Evolutionary conservation across 2,888 invertebrate genomes (phyloP).

Genomic region (Orthonevra nobilis): DNA sequence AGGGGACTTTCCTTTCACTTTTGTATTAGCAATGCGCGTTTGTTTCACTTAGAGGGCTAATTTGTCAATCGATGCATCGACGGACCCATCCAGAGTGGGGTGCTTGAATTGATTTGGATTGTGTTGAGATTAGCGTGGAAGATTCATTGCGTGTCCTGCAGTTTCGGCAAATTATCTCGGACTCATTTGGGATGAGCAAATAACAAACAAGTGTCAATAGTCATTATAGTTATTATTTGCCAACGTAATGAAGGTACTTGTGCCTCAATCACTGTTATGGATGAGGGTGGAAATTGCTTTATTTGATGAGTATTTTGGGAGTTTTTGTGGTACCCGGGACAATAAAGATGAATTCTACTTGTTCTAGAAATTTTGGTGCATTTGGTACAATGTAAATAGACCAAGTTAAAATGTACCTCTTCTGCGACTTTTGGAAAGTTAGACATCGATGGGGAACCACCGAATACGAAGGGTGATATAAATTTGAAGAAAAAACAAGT

Average conservation of each 20-base stretch:
- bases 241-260: slow-evolving; percentile 42
- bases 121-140: slow-evolving; percentile 18
- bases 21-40: slow-evolving; percentile 9
- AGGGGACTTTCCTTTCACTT: slow-evolving; percentile 18
- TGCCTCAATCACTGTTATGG: background rate
- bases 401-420: no score
- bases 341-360: no score
- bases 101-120: slow-evolving; percentile 42
- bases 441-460: no score
- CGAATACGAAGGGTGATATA: no score
- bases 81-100: background rate
- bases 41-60: slow-evolving; percentile 32
- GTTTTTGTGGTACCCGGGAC: no score
- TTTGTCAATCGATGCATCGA: slow-evolving; percentile 50
- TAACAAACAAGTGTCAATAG: slow-evolving; percentile 51
- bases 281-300: slow-evolving; percentile 15
- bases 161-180: slow-evolving; percentile 34
- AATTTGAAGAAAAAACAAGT: no score
- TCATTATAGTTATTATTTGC: slow-evolving; percentile 40
- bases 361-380: no score
- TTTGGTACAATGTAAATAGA: no score
- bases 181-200: slow-evolving; percentile 17
- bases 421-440: no score
- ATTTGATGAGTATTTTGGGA: no score
- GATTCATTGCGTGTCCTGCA: slow-evolving; percentile 28